Evolutionary conservation across 2,113 vertebrate species (phyloP).

Genomic region (Orthochromis malagaraziensis): DNA sequence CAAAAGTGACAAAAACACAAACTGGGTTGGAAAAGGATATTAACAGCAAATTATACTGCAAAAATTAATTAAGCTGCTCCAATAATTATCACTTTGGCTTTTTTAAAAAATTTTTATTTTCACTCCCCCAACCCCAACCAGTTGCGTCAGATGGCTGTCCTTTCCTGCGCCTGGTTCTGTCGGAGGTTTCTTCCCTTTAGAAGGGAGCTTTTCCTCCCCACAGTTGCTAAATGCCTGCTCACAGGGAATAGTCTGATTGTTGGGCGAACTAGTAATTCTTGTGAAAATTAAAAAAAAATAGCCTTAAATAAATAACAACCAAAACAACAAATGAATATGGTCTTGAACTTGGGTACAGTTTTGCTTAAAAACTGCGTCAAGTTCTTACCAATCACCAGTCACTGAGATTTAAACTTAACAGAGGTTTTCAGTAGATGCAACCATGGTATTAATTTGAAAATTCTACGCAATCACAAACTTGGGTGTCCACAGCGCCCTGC

Average conservation of each 20-base stretch:
- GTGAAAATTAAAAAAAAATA: not conserved
- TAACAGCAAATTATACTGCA: not conserved
- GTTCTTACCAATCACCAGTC: not conserved
- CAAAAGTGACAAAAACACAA: not conserved
- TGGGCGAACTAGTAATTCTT: not conserved
- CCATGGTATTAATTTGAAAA: not conserved
- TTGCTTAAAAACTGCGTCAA: not conserved
- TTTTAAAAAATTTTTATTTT: not conserved
- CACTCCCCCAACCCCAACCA: not conserved
- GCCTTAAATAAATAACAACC: not conserved
- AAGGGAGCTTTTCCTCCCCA: not conserved
- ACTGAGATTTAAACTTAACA: not conserved
- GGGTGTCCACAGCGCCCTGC: rapidly evolving
- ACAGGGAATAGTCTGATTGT: not conserved
- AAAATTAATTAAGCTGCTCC: not conserved
- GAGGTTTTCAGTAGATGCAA: not conserved
- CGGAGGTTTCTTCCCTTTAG: not conserved
- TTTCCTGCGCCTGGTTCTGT: not conserved
- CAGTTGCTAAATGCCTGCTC: not conserved
- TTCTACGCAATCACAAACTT: not conserved
- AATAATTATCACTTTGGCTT: not conserved
- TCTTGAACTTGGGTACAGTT: not conserved
- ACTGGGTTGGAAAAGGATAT: not conserved
- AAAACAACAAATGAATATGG: not conserved
- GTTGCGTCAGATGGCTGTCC: not conserved